Evolutionary conservation across 1,140 invertebrate genomes (phyloP).

Genomic region (Aplysia californica): DNA sequence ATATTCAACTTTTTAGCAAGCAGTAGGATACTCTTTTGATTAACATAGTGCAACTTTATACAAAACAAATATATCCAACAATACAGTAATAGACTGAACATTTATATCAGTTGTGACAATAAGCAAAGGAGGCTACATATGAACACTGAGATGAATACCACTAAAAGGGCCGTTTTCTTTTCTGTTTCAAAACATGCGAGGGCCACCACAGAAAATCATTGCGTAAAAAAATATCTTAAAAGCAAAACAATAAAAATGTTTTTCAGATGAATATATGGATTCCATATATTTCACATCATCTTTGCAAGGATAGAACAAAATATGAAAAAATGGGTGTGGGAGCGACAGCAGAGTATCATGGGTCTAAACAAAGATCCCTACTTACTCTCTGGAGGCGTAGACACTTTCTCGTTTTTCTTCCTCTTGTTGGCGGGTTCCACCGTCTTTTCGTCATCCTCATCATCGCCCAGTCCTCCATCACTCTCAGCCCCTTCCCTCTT

Average conservation of each 20-base stretch:
- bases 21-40: neutral
- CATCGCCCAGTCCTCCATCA: slow-evolving; percentile 17
- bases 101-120: too few species aligned
- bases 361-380: neutral
- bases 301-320: neutral
- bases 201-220: too few species aligned
- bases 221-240: too few species aligned
- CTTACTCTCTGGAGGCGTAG: slow-evolving; percentile 12
- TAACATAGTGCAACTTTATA: too few species aligned
- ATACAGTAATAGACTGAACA: too few species aligned
- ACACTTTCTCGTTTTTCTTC: slow-evolving; percentile 12
- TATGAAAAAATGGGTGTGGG: neutral
- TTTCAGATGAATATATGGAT: neutral
- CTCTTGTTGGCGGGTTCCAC: slow-evolving; percentile 9
- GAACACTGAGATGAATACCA: too few species aligned
- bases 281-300: neutral
- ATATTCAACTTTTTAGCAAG: neutral
- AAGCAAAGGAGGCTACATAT: too few species aligned
- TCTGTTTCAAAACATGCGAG: too few species aligned
- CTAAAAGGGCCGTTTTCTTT: too few species aligned
- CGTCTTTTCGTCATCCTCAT: slow-evolving; percentile 29
- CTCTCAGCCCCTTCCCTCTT: slow-evolving; percentile 17
- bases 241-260: neutral
- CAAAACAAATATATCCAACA: too few species aligned
- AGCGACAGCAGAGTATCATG: too few species aligned